These are phyloP conservation scores for Polyodon spathula DNA, from an alignment of 2,113 vertebrate genomes.

Conservation along the genomic window DNA sequence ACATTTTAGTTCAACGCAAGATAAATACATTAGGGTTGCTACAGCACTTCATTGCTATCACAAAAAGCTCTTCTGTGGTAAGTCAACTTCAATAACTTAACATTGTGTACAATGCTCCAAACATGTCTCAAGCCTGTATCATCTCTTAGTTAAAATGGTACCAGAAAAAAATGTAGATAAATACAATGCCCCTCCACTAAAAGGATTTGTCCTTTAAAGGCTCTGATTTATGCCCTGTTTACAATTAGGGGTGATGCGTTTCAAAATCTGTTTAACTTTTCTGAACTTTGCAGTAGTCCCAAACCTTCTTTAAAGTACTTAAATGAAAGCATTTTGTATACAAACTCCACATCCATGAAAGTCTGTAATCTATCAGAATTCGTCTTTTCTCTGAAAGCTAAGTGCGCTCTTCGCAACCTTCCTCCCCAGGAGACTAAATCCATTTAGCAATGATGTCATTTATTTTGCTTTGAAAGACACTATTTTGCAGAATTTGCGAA, in stretches of 20 bases:
- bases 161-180: constrained; percentile 22
- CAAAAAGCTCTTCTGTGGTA: too few relatives aligned
- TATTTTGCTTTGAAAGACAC: constrained; percentile 53
- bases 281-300: constrained; percentile 34
- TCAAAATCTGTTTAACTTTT: constrained; percentile 27
- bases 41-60: too few relatives aligned
- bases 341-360: constrained; percentile 19
- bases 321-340: constrained; percentile 33
- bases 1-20: too few relatives aligned
- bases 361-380: constrained; percentile 30
- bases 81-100: too few relatives aligned
- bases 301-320: constrained; percentile 24
- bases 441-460: constrained; percentile 56
- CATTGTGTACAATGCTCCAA: background rate
- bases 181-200: constrained; percentile 36
- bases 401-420: constrained; percentile 30
- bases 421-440: constrained; percentile 27
- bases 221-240: constrained; percentile 34
- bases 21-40: too few relatives aligned
- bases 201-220: constrained; percentile 39
- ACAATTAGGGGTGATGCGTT: constrained; percentile 27
- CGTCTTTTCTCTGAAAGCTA: constrained; percentile 31
- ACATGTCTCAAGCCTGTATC: constrained; percentile 30
- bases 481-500: constrained; percentile 43
- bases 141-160: constrained; percentile 30